Evolutionary conservation across 2,888 invertebrate genomes (phyloP), one percentile per base, ranked within the genome.

Genomic region (Lycocerus yunnanus): DNA sequence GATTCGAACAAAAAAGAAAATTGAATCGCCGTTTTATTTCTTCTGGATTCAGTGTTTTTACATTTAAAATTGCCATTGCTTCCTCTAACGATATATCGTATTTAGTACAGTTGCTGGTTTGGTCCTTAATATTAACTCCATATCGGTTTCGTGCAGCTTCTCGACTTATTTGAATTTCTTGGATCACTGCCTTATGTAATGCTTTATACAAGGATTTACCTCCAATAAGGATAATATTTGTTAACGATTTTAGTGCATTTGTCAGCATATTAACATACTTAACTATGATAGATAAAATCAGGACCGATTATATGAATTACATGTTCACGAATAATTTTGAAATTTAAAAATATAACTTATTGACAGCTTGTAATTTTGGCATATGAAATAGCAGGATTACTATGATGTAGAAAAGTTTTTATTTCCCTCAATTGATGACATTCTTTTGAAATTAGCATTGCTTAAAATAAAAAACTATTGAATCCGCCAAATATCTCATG

Each of bases 11-110:
- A 87, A 97, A 97, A 58, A 99, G 89, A 84, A 95, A 94, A 72
- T 97, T 93, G 84, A 92, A 99, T 73, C 91, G 93, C 82, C 92
- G 92, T 75, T 92, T 87, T 11, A 94, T 84, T 82, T 91, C 89
- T 74, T 93, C 92, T 2, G 90, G 85, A 69, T 93, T 91, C 78
- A 94, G 84, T 82, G 92, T 90, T 0, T 91, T 90, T 73, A 96
- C 86, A 87, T 98, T 95, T 11, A 99, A 89, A 78, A 99, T 98
- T 86, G 96, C 94, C 88, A 95, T 92, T 1, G 99, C 97, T 89
- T 99, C 99, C 1, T 79, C 75, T 72, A 84, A 66, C 16, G 80
- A 76, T 78, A 84, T 66, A 15, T 24, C 63, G 14, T 58, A 65
- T 43, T 69, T 71, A 13, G n/a, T 59, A 4, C 14, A 20, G 10